Conservation (phyloP, 1,140 invertebrate species). For the Drosophila baimaii region DNA sequence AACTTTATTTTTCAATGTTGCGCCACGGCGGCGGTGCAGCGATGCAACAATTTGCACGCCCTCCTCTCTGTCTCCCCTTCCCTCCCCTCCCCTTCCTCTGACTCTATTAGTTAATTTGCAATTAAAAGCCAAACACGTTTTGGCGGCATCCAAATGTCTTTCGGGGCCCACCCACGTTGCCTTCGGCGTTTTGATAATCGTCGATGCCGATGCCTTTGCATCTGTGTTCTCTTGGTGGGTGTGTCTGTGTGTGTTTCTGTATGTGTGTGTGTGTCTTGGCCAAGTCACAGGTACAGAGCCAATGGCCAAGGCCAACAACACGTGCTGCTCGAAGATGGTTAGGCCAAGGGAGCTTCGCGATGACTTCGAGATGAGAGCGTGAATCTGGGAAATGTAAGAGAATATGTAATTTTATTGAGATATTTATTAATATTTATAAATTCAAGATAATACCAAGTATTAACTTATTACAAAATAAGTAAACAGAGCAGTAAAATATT, state of each 20-base stretch:
- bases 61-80: not conserved
- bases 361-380: slow-evolving; percentile 11
- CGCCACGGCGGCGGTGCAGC: slow-evolving; percentile 48
- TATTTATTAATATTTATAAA: not conserved
- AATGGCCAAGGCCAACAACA: slow-evolving; percentile 75
- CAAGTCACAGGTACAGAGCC: slow-evolving; percentile 51
- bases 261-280: slow-evolving; percentile 27
- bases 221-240: slow-evolving; percentile 6
- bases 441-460: too few species aligned
- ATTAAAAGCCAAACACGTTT: slow-evolving; percentile 82
- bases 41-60: slow-evolving; percentile 25
- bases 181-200: slow-evolving; percentile 63
- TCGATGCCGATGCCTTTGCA: slow-evolving; percentile 4
- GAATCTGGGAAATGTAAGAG: not conserved
- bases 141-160: slow-evolving; percentile 46
- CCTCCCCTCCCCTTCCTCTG: not conserved
- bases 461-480: not conserved
- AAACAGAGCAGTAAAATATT: too few species aligned
- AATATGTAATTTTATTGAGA: not conserved
- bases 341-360: slow-evolving; percentile 10
- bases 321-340: slow-evolving; percentile 60
- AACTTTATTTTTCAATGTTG: slow-evolving; percentile 80
- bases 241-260: slow-evolving; percentile 1
- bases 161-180: slow-evolving; percentile 68
- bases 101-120: slow-evolving; percentile 74